Percentiles rank a stretch among this genome's conserved stretches.
Conservation (phyloP, 1,140 invertebrate genomes). For the Steinernema feltiae region DNA sequence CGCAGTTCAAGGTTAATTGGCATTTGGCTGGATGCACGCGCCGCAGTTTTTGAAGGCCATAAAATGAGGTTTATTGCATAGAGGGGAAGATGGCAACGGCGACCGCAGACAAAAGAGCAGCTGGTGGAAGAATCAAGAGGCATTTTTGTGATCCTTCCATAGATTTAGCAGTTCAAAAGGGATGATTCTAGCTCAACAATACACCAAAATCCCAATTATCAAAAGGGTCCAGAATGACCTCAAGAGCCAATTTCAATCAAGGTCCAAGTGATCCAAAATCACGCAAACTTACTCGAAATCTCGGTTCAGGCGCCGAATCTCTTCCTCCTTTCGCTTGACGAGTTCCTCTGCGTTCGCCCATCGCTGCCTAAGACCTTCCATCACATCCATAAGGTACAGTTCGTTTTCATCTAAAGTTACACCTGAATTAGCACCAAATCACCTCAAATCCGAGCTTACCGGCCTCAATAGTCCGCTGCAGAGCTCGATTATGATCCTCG, state of each 20-base stretch:
- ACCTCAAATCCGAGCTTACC: not conserved
- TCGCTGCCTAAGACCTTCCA: not conserved
- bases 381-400: not conserved
- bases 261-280: not conserved
- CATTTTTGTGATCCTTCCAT: too few relatives aligned
- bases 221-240: not conserved
- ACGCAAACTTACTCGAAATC: not conserved
- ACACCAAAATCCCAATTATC: not conserved
- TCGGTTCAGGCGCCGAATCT: not conserved
- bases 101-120: too few relatives aligned
- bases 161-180: too few relatives aligned
- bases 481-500: not conserved
- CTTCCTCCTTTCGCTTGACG: not conserved
- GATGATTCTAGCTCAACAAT: too few relatives aligned
- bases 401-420: not conserved
- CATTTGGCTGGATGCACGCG: too few relatives aligned
- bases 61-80: too few relatives aligned
- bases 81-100: too few relatives aligned
- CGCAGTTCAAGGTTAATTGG: not conserved
- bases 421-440: not conserved
- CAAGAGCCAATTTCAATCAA: not conserved
- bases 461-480: not conserved
- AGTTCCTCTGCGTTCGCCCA: not conserved
- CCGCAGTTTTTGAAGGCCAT: too few relatives aligned
- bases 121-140: too few relatives aligned